Conservation (phyloP, 2,888 invertebrate genomes). For the Deilephila elpenor region DNA sequence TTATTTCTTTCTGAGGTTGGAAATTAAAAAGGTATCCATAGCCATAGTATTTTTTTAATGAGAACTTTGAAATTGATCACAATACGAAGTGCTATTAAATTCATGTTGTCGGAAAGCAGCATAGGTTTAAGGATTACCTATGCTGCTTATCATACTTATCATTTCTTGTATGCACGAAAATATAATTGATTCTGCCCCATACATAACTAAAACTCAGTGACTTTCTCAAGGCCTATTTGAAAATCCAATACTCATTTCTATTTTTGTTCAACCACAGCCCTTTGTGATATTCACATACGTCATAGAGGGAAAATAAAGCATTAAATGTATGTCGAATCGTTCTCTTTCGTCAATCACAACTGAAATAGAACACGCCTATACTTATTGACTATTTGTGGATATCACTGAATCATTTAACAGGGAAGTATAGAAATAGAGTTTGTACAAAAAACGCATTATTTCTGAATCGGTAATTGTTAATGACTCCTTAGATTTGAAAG, state of each 20-base stretch:
- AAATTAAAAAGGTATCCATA: no score
- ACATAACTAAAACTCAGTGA: not conserved
- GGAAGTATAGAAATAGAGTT: constrained; percentile 22
- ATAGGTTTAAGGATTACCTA: no score
- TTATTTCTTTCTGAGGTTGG: no score
- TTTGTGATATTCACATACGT: constrained; percentile 14
- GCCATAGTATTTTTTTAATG: no score
- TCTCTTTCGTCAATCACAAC: not conserved
- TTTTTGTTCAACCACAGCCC: constrained; percentile 9
- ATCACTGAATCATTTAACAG: not conserved
- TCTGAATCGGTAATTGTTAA: not conserved
- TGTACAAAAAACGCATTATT: not conserved
- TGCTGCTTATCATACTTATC: no score
- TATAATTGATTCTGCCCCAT: no score
- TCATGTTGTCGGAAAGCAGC: no score
- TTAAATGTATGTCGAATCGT: constrained; percentile 15
- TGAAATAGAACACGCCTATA: constrained; percentile 25
- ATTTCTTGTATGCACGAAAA: no score
- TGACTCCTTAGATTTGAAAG: constrained; percentile 1
- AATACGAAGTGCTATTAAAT: no score
- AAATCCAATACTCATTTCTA: constrained; percentile 13
- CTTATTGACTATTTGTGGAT: constrained; percentile 18
- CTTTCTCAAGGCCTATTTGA: not conserved
- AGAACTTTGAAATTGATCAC: no score
- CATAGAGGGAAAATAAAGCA: constrained; percentile 10